These are phyloP conservation scores for Mungos mungo DNA, from an alignment of 2,113 vertebrate genomes.

Conservation along the genomic window DNA sequence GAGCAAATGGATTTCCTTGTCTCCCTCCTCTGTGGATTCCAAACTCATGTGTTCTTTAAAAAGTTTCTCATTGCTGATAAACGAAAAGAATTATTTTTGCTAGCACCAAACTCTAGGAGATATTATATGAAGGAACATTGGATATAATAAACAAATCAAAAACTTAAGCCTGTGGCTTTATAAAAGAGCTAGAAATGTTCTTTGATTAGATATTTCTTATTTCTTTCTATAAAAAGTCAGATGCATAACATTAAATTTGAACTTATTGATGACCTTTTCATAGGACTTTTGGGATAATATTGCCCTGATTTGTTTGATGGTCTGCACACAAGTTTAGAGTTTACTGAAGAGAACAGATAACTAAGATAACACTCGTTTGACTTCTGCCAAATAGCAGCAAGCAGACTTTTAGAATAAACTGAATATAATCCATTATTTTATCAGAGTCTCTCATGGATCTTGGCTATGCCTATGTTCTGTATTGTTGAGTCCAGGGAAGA, in stretches of 20 bases:
- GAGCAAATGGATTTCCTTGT: background rate
- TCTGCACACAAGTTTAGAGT: background rate
- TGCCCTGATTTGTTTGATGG: background rate
- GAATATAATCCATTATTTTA: background rate
- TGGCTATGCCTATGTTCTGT: background rate
- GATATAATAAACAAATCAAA: background rate
- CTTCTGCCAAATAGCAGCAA: background rate
- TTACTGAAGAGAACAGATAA: background rate
- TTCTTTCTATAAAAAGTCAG: background rate
- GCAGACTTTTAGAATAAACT: background rate
- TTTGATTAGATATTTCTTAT: background rate
- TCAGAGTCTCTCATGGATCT: background rate
- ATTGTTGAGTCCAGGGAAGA: background rate
- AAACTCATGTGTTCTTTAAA: slow-evolving; percentile 17
- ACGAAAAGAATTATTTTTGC: background rate
- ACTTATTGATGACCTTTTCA: slow-evolving; percentile 9
- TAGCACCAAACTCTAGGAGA: background rate
- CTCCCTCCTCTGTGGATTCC: background rate
- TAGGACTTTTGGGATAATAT: background rate
- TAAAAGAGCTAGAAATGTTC: slow-evolving; percentile 26
- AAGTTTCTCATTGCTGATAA: background rate
- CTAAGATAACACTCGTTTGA: background rate
- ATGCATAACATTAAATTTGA: background rate
- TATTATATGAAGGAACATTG: background rate
- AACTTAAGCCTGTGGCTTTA: background rate